Conservation (phyloP, 2,113 vertebrate species). For the Tor tambroides region DNA sequence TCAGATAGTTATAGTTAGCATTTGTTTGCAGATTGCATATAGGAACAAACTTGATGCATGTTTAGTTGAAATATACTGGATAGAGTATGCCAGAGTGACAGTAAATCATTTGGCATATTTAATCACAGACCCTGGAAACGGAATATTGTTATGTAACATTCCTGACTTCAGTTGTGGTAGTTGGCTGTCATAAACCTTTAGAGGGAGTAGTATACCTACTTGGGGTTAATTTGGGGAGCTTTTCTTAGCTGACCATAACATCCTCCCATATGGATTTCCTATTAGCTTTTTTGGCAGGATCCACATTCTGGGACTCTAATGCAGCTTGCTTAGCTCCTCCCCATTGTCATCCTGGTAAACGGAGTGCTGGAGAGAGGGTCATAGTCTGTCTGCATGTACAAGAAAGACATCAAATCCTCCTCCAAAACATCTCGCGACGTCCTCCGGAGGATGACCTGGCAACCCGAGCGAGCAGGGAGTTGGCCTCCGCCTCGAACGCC, state of each 20-base stretch:
- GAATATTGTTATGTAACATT: slow-evolving; percentile 46
- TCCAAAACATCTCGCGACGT: not conserved
- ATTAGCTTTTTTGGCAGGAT: slow-evolving; percentile 40
- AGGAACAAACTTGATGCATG: not conserved
- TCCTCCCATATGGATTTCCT: slow-evolving; percentile 23
- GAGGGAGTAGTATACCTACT: slow-evolving; percentile 56
- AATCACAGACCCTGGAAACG: slow-evolving; percentile 47
- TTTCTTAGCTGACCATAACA: slow-evolving; percentile 48
- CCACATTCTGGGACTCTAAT: slow-evolving; percentile 17
- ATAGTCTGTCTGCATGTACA: slow-evolving; percentile 1
- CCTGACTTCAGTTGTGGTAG: slow-evolving; percentile 54
- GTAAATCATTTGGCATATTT: slow-evolving; percentile 51
- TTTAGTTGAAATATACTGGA: slow-evolving; percentile 36
- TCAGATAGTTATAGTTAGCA: not conserved
- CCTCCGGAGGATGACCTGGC: slow-evolving; percentile 25
- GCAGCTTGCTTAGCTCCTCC: not conserved
- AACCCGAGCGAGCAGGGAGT: slow-evolving; percentile 5
- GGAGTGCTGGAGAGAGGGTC: not conserved
- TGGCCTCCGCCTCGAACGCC: slow-evolving; percentile 3
- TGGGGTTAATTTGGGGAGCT: slow-evolving; percentile 57
- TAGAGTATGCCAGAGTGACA: slow-evolving; percentile 17
- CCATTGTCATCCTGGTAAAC: not conserved
- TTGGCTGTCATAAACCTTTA: slow-evolving; percentile 63
- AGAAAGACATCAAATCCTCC: slow-evolving; percentile 26
- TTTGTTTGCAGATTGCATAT: not conserved